Evolutionary conservation across 1,140 invertebrate species (phyloP), one percentile per base, ranked within the genome.

Genomic region (Drosophila pseudoobscura): DNA sequence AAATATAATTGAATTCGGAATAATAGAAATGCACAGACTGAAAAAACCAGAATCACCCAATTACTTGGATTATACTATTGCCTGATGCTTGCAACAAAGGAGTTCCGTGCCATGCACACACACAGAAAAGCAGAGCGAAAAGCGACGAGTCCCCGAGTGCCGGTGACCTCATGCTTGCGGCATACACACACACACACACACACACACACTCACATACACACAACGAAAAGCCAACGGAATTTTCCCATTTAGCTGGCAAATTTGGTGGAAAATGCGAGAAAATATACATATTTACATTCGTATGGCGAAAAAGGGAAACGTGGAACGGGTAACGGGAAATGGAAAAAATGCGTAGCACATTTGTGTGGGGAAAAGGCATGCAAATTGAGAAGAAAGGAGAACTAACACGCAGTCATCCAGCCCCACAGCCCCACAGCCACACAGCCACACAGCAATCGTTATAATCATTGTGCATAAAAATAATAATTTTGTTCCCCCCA

Each of bases 391-490:
- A 26, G 43, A 71, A 41, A 3, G 47, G 51, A 56, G 49, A 54
- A 47, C 31, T 31, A 17, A 64, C 50, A 60, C 47, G 56, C 43
- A 47, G 43, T 24, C 35, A 58, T 26, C 31, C 22, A 43, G 59
- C 45, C 80, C 80, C 87, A 85, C 74, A 85, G 62, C 75, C 47
- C 56, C 46, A 76, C 62, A 63, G 66, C 6, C 31, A 9, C 46
- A 76, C 62, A 63, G 66, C 6, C 31, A 9, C 65, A 87, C 62
- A 77, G 76, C 69, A 87, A 82, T 87, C 78, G 66, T 68, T 83
- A 78, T 88, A 85, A 80, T 71, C 77, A 80, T 80, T 82, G 68
- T 79, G 60, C 79, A 76, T 78, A 61, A 61, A 35, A 61, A 75
- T 75, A 39, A 65, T 57, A 75, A 76, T 72, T 56, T 53, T 20